Evolutionary conservation across 1,140 invertebrate species (phyloP).

Genomic region (Bombus sibiricus): DNA sequence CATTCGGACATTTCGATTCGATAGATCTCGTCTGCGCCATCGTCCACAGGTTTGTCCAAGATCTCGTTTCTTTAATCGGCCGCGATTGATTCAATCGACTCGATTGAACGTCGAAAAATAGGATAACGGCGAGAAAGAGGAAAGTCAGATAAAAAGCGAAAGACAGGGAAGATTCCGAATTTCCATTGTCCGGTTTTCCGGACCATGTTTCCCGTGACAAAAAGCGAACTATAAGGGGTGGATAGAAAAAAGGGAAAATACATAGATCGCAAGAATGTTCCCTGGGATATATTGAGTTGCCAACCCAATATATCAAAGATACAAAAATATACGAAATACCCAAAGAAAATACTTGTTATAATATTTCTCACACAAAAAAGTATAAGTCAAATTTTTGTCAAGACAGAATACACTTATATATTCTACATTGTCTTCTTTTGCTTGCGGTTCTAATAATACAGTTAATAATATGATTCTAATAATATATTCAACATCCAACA

Average conservation of each 20-base stretch:
- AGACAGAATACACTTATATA: too few relatives aligned
- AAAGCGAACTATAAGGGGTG: not conserved
- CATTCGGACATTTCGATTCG: too few relatives aligned
- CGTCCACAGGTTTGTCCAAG: not conserved
- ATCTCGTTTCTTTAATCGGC: not conserved
- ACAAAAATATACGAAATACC: too few relatives aligned
- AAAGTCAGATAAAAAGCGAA: too few relatives aligned
- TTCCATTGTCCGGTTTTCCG: conserved; percentile 1
- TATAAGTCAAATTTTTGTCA: too few relatives aligned
- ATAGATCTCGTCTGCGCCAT: too few relatives aligned
- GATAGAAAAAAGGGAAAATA: not conserved
- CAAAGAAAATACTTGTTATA: too few relatives aligned
- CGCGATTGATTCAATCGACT: not conserved
- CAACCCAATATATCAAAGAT: not conserved
- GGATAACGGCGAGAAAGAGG: not conserved
- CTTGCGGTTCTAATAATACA: too few relatives aligned
- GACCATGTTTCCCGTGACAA: not conserved
- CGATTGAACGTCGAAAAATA: not conserved
- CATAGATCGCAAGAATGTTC: not conserved
- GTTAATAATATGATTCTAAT: too few relatives aligned
- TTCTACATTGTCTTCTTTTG: too few relatives aligned
- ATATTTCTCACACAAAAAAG: too few relatives aligned
- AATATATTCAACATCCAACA: too few relatives aligned
- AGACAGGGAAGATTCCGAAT: conserved; percentile 1
- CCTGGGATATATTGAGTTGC: not conserved